Base-by-base conservation (phyloP, 2,113 vertebrate genomes). In the Eleginops maclovinus region DNA sequence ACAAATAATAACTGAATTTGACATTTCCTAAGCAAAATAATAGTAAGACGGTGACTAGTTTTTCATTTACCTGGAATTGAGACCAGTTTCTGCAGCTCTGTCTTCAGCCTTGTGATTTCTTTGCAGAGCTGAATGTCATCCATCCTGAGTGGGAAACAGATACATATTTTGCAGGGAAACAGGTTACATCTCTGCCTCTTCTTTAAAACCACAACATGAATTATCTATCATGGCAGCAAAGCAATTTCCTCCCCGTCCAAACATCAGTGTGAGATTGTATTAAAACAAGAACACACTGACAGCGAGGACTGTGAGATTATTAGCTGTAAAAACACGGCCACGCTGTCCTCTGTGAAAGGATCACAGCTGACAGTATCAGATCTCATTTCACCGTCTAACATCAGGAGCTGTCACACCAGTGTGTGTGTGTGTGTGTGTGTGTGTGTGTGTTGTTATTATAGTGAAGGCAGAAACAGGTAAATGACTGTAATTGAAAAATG, bases 51-150 rank as follows among this genome's bases (percentile, higher is more conserved):
- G 11, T 2, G 49, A 9, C 49, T 12, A 46, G n/a, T 55, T 60
- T 62, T 72, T 46, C 7, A 28, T 77, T 85, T 65, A 96, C 97
- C 96, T 89, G 96, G 94, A 74, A 96, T 68, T 2, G 92, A 92
- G 2, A 97, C 92, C 17, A 96, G 89, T 28, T 91, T 93, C 71
- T 97, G 96, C 60, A 97, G 94, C 76, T 97, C 96, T n/a, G 93
- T 93, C 86, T 96, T 97, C 84, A 97, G 94, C n/a, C 91, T 73
- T 9, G 95, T 96, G 83, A 97, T 97, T 79, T 97, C 97, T 81
- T 95, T 94, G 64, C 97, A 97, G 6, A 97, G 94, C 88, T 97
- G 96, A 76, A 97, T 96, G 88, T 97, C 96, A 13, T 97, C 97
- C 95, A 97, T 97, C 97, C 97, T 97, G 87, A 53, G 41, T 13